Evolutionary conservation across 1,140 invertebrate species (phyloP).

Genomic region (Polypedilum pembai): DNA sequence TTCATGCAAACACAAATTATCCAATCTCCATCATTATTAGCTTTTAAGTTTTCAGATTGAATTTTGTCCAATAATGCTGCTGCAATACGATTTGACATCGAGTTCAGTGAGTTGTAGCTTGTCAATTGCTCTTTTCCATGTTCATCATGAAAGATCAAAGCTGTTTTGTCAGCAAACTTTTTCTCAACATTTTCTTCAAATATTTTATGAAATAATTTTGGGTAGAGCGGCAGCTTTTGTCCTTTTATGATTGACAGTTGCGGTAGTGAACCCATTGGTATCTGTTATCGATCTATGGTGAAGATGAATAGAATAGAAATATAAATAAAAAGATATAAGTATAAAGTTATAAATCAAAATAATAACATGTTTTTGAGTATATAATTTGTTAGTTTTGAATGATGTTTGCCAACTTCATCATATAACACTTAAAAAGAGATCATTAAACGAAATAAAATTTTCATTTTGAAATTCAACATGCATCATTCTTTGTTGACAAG

Average conservation of each 20-base stretch:
- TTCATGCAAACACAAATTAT: too few species aligned
- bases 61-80: slow-evolving; percentile 47
- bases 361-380: too few species aligned
- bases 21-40: slow-evolving; percentile 56
- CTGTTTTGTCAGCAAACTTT: slow-evolving; percentile 44
- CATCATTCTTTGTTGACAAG: too few species aligned
- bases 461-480: too few species aligned
- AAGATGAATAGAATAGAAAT: not conserved
- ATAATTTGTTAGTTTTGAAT: too few species aligned
- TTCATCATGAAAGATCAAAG: slow-evolving; percentile 51
- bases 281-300: too few species aligned
- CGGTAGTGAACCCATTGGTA: slow-evolving; percentile 63
- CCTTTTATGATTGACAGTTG: slow-evolving; percentile 56
- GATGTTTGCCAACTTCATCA: too few species aligned
- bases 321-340: not conserved
- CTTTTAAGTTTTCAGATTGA: slow-evolving; percentile 37
- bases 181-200: slow-evolving; percentile 44
- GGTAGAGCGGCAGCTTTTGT: slow-evolving; percentile 39
- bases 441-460: too few species aligned
- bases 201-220: slow-evolving; percentile 48
- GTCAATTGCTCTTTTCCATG: slow-evolving; percentile 42
- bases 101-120: slow-evolving; percentile 54
- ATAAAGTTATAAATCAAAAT: not conserved
- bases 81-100: slow-evolving; percentile 52
- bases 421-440: too few species aligned